Base-by-base conservation (phyloP, 1,140 invertebrate genomes). In the Eueides isabella region DNA sequence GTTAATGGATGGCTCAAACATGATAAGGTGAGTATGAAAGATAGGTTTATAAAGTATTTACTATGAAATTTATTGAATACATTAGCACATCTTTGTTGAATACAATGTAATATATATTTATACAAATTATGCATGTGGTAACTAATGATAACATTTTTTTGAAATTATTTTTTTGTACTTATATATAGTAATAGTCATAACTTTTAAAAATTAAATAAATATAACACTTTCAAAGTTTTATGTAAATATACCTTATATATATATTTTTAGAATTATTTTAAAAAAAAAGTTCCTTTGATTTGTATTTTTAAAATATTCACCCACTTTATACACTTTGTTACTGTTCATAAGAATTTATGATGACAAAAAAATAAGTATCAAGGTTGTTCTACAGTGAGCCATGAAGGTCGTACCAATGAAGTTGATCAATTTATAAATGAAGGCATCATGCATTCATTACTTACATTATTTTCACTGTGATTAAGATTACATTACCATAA, bases 1-100 rank as follows among this genome's bases (percentile, higher is more conserved):
- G 82, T 92, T 7, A 85, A 86, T 61, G 80, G 77, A 5, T 92
- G 91, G 91, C 72, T 92, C 9, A 87, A 87, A 80, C 80, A 83
- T 71, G 91, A 92, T 64, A 89, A 90, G 86, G 91, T 91, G 65
- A 71, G n/a, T 23, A 23, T 3, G 1, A 61, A 28, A 33, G 16
- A 23, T 71, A 63, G 2, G 12, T 62, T 26, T 26, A 14, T 23
- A 29, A 44, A 44, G 61, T 26, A 30, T 31, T 0, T 63, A 9
- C n/a, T 63, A 30, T 19, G 16, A n/a, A n/a, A n/a, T 12, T 63
- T n/a, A 63, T 63, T 30, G 19, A 35, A 64, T 33, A 16, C 6
- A 63, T 63, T 63, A 63, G 12, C 61, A 64, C 62, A 2, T 16
- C 29, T 29, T 16, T 64, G 41, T 7, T 9, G 16, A 2, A 6